These are phyloP conservation scores for Antheraea pernyi DNA, from an alignment of 1,140 invertebrate species.

Conservation along the genomic window DNA sequence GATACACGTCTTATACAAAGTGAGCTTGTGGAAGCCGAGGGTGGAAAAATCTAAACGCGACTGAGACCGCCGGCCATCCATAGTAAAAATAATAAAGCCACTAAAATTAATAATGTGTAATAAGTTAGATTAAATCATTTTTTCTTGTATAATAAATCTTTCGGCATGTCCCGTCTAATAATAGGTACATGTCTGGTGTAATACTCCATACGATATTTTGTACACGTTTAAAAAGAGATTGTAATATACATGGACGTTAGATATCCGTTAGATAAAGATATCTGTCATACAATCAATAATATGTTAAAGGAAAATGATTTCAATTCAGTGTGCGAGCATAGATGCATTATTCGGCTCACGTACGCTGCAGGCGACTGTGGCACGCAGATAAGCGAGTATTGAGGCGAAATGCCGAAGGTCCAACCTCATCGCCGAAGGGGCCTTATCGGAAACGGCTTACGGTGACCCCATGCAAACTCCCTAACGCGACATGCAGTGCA, in stretches of 20 bases:
- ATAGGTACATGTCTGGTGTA: too few species aligned
- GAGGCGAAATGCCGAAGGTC: slow-evolving; percentile 55
- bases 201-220: background rate
- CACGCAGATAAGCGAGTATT: slow-evolving; percentile 67
- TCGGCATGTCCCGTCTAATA: too few species aligned
- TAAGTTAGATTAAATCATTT: too few species aligned
- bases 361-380: slow-evolving; percentile 62
- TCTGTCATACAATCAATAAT: slow-evolving; percentile 32
- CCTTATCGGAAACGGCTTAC: slow-evolving; percentile 78
- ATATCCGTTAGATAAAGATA: slow-evolving; percentile 12
- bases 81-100: too few species aligned
- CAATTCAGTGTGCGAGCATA: slow-evolving; percentile 53
- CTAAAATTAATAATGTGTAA: too few species aligned
- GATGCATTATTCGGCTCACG: slow-evolving; percentile 72
- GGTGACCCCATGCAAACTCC: slow-evolving; percentile 75
- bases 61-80: too few species aligned
- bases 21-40: too few species aligned
- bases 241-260: background rate
- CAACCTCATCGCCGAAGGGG: slow-evolving; percentile 46
- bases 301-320: slow-evolving; percentile 67
- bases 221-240: background rate
- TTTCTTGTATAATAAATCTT: too few species aligned
- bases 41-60: too few species aligned
- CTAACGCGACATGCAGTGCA: slow-evolving; percentile 47
- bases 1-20: too few species aligned